phyloP scores from a whole-genome alignment of 2,113 vertebrate species.

The Albula glossodonta region DNA sequence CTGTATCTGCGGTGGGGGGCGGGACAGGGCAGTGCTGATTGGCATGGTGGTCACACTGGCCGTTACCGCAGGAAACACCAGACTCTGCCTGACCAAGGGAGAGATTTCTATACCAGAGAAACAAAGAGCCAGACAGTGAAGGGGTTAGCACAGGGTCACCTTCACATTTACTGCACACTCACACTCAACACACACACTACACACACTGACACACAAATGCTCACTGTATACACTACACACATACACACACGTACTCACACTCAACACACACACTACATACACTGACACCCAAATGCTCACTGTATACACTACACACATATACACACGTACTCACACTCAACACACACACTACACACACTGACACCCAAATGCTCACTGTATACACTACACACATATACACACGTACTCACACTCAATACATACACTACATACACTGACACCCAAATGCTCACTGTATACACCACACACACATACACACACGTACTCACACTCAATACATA shows the following conservation, averaged over 20 bases:
- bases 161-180: not conserved
- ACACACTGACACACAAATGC: not conserved
- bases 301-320: no score
- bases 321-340: no score
- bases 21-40: constrained; percentile 83
- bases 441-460: no score
- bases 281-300: no score
- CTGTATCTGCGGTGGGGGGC: constrained; percentile 86
- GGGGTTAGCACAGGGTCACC: not conserved
- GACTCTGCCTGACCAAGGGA: constrained; percentile 86
- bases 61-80: constrained; percentile 78
- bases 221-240: not conserved
- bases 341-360: no score
- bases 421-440: no score
- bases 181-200: not conserved
- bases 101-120: constrained; percentile 80
- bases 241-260: not conserved
- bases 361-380: no score
- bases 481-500: no score
- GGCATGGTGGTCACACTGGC: constrained; percentile 91
- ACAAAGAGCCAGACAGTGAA: constrained; percentile 2
- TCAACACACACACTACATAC: not conserved
- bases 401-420: no score
- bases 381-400: no score
- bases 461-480: no score